Evolutionary conservation across 2,888 invertebrate genomes (phyloP), one percentile per base, ranked within the genome.

Genomic region (Dioctria rufipes): DNA sequence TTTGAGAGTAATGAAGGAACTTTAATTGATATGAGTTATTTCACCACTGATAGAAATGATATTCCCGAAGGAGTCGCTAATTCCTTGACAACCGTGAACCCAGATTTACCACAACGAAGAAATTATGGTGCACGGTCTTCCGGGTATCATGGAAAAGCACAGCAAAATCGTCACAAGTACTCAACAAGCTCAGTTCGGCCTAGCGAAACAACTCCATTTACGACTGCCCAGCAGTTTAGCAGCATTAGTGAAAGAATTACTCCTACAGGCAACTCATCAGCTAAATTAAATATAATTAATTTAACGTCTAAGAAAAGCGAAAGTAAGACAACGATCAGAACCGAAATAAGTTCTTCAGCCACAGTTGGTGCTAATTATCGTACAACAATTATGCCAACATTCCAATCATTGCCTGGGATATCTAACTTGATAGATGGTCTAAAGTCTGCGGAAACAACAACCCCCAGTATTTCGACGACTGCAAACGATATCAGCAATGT

Each of bases 21-120:
- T 3, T 86, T 86, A 80, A 86, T 87, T 54, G 86, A 88, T 81
- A 87, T 87, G 86, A 86, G 85, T 73, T 86, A 86, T 81, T 88
- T 87, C 73, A 75, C 81, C 25, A 83, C 85, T 6, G 84, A 85
- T 77, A 83, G 84, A 54, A 85, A 85, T 83, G 85, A 85, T 13
- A 84, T 84, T 78, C 84, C 83, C 2, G 85, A 84, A 66, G 63
- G 51, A 3, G 51, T 9, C 3, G n/a, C 8, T n/a, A 51, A 51
- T 39, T 49, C 37, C 13, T 71, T 51, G 3, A 63, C 25, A 43
- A 60, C 46, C 5, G 25, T 42, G 3, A 42, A n/a, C 9, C 37
- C 39, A 9, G 25, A 54, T 8, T 2, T 13, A 13, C 25, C 13
- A 9, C 51, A 43, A 25, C 13, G 9, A 5, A 37, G 25, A 71